Evolutionary conservation across 2,888 invertebrate genomes (phyloP), one percentile per base, ranked within the genome.

Genomic region (Platyscelio sp.): DNA sequence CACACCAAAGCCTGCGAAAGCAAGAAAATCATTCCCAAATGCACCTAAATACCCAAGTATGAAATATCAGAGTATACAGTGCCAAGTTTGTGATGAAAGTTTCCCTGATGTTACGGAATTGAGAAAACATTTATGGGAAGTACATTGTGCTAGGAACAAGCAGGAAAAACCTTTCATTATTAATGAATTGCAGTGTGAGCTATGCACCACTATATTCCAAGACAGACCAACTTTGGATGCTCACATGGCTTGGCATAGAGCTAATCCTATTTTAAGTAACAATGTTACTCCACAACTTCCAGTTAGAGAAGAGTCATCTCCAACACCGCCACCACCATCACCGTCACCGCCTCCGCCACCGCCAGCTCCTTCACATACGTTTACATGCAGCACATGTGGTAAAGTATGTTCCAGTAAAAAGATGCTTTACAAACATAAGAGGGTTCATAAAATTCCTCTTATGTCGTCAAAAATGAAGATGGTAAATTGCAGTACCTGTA

Each of bases 331-430:
- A n/a, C n/a, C n/a, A n/a, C n/a, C n/a, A n/a, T n/a, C n/a, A n/a
- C n/a, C n/a, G n/a, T n/a, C n/a, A n/a, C n/a, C n/a, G n/a, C n/a
- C n/a, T n/a, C 84, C 3, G 3, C 46, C 43, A 4, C 22, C 65
- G 1, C 33, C 67, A 9, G 54, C 40, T 13, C 56, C 38, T 0
- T 1, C 67, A n/a, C 49, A 61, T 22, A 76, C 92, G 91, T 95
- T 95, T 87, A 95, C 94, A 49, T 96, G 96, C 90, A 95, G 96
- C 82, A 94, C 95, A 58, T 96, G 96, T 87, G 96, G 96, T n/a
- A 95, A 96, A 90, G 95, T 94, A 87, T 96, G 95, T 88, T 95
- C 95, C 93, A 95, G 95, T 85, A 94, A 94, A 88, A 95, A 95
- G 89, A 95, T 95, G 86, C 93, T 95, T 71, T 94, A 94, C 86